Base-by-base conservation (phyloP, 2,113 vertebrate genomes). In the Macrotus californicus region DNA sequence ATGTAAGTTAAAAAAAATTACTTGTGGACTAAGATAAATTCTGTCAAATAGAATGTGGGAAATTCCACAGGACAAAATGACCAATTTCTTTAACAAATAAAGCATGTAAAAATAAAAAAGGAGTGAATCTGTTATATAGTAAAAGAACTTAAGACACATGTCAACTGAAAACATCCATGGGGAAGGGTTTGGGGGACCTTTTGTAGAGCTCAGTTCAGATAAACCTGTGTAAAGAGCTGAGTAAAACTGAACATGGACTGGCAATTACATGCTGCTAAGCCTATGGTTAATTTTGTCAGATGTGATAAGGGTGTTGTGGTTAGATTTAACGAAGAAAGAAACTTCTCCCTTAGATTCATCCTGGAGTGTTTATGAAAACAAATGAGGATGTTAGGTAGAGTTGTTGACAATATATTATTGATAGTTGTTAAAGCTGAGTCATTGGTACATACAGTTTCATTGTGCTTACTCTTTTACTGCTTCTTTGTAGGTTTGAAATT, bases 61-160 rank as follows among this genome's bases (percentile, higher is more conserved):
- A 59, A 89, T 91, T 87, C 59, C 48, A 36, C 41, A 91, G 72
- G 52, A 61, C 52, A 86, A 66, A 92, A 85, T 77, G 41, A 73
- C 48, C 54, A 82, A 46, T 43, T 92, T 94, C 46, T 90, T 88
- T 90, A 90, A 89, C 16, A 81, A 73, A 66, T 94, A 83, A 89
- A 34, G 84, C 54, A 36, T 91, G 16, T 88, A n/a, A 95, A 94
- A 91, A 66, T 76, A 41, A 94, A 89, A 81, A 73, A 39, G 43
- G 11, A 54, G 3, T 12, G 18, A 64, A 46, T 80, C n/a, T 88
- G 13, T 84, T 97, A 36, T 12, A 43, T 77, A 34, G 59, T 94
- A 61, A 90, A 92, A 79, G 56, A 89, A 43, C 41, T 26, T 36
- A 88, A 77, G 66, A 67, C 34, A 54, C 34, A 14, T 39, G 26